Evolutionary conservation across 2,797 vertebrate species (phyloP).

Genomic region (Saxicola maurus): DNA sequence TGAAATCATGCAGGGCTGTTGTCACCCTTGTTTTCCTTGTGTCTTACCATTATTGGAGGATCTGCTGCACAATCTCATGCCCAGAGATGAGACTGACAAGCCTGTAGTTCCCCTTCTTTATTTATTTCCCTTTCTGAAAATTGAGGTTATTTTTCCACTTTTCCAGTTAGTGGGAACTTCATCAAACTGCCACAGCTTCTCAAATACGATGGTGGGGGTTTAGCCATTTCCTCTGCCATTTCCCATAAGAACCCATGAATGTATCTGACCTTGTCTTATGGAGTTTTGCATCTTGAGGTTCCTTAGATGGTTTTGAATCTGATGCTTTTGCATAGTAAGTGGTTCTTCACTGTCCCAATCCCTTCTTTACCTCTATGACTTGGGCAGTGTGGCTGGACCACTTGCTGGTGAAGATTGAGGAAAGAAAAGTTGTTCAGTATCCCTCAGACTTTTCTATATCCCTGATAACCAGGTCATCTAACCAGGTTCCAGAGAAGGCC

Average conservation of each 20-base stretch:
- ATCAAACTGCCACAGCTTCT: neutral
- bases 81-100: neutral
- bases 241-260: neutral
- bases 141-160: neutral
- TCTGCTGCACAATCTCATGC: neutral
- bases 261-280: neutral
- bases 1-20: neutral
- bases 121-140: neutral
- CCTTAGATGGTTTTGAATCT: neutral
- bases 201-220: neutral
- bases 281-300: neutral
- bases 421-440: neutral
- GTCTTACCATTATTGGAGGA: neutral
- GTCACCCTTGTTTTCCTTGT: neutral
- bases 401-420: neutral
- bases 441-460: neutral
- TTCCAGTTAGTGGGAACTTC: neutral
- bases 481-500: neutral
- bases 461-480: neutral
- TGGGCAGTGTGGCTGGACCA: neutral
- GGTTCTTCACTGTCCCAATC: neutral
- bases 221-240: neutral
- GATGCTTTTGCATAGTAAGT: neutral
- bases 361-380: rapidly evolving
- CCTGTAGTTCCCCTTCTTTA: neutral